Percentiles rank a stretch among this genome's conserved stretches.
Evolutionary conservation across 1,140 invertebrate genomes (phyloP).

Genomic region (Euborellia annulipes): DNA sequence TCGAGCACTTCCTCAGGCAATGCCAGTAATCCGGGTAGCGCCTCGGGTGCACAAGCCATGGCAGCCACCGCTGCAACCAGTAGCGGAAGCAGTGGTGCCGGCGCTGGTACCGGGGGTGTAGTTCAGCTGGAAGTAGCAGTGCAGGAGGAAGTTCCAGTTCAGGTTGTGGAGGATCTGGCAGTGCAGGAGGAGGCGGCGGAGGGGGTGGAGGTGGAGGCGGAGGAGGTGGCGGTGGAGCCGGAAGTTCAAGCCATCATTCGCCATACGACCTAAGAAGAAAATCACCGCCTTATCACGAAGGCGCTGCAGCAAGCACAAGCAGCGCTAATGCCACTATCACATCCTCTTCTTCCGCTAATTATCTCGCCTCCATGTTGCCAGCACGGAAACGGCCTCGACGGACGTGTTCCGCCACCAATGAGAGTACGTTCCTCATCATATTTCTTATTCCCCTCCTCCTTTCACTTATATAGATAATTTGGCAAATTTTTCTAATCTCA

Average conservation of each 20-base stretch:
- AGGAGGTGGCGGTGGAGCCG: slow-evolving; percentile 1
- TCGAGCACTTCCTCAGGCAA: slow-evolving; percentile 2
- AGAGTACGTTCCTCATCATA: too few species aligned
- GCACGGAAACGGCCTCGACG: slow-evolving; percentile 62
- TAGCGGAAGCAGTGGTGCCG: background rate
- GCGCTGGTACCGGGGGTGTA: slow-evolving; percentile 8
- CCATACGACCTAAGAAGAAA: slow-evolving; percentile 73
- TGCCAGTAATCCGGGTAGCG: too few species aligned
- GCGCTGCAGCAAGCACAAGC: slow-evolving; percentile 13
- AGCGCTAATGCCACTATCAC: slow-evolving; percentile 18
- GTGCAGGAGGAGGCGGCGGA: slow-evolving; percentile 26
- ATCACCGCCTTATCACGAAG: slow-evolving; percentile 42
- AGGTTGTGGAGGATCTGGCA: slow-evolving; percentile 27
- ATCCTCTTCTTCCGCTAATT: slow-evolving; percentile 28
- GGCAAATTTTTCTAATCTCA: too few species aligned
- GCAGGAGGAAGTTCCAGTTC: background rate
- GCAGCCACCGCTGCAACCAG: slow-evolving; percentile 1
- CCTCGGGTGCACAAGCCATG: background rate
- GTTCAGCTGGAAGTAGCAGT: slow-evolving; percentile 19
- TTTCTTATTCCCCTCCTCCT: too few species aligned
- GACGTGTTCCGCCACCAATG: slow-evolving; percentile 40
- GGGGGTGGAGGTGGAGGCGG: background rate
- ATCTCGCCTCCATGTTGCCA: slow-evolving; percentile 51
- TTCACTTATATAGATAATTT: too few species aligned
- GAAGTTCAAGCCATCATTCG: slow-evolving; percentile 42